A percentile compares a stretch with the other conserved stretches of the same genome.
Evolutionary conservation across 2,888 invertebrate genomes (phyloP).

Genomic region (Meta bourneti): DNA sequence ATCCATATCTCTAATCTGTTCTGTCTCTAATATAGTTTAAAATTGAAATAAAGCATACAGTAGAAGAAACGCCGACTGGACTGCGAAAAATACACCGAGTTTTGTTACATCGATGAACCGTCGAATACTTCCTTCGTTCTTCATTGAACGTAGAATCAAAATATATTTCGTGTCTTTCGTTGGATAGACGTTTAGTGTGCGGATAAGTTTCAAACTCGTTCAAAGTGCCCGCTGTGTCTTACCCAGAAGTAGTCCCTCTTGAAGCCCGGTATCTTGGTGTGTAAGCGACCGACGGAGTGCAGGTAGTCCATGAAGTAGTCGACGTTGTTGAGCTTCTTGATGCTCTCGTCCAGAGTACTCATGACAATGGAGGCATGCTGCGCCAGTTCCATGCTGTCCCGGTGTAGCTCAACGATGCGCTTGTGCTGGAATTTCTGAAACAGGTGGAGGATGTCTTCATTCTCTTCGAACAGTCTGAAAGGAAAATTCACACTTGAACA

Average conservation of each 20-base stretch:
- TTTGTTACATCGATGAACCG: too few species aligned
- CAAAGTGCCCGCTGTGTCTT: constrained; percentile 28
- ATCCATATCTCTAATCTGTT: too few species aligned
- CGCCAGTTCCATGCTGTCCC: constrained; percentile 75
- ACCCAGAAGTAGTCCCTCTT: constrained; percentile 94
- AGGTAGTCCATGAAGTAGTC: constrained; percentile 88
- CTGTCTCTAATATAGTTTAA: too few species aligned
- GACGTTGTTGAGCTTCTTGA: constrained; percentile 79
- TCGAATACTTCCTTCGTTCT: too few species aligned
- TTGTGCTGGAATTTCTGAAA: constrained; percentile 74
- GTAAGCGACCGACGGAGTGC: constrained; percentile 90
- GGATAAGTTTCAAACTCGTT: too few species aligned
- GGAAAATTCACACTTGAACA: too few species aligned
- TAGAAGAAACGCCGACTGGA: too few species aligned
- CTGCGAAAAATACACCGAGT: too few species aligned
- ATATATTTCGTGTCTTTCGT: too few species aligned
- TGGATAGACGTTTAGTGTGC: too few species aligned
- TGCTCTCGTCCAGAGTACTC: constrained; percentile 82
- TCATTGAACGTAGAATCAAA: too few species aligned
- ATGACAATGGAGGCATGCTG: constrained; percentile 82
- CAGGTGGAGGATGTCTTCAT: constrained; percentile 85
- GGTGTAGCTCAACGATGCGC: constrained; percentile 55
- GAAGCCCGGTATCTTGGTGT: constrained; percentile 91
- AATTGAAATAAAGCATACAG: too few species aligned
- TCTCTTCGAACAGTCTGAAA: constrained; percentile 90